phyloP scores from a whole-genome alignment of 2,888 invertebrate species.

The Leucozona laternaria region DNA sequence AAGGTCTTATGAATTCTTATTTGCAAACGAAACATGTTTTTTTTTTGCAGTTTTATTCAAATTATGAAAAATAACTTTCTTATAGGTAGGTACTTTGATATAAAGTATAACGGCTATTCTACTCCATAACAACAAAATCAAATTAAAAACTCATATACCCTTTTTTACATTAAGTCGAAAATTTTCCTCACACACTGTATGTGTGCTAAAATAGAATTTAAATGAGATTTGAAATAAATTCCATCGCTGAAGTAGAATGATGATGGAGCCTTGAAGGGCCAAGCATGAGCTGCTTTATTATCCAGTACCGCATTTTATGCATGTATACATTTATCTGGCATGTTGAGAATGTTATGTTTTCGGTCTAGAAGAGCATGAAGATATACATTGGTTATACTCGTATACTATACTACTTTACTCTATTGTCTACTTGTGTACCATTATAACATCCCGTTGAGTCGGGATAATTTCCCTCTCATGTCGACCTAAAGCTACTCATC shows the following conservation, averaged over 20 bases:
- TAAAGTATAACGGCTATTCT: not conserved
- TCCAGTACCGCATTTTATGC: constrained; percentile 15
- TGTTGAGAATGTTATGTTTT: constrained; percentile 49
- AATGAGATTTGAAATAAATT: constrained; percentile 63
- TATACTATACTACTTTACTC: constrained; percentile 21
- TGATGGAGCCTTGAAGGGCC: constrained; percentile 45
- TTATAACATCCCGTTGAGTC: constrained; percentile 67
- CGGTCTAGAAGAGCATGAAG: constrained; percentile 37
- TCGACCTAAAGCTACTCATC: constrained; percentile 68
- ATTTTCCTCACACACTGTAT: constrained; percentile 31
- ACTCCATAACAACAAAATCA: too few species aligned
- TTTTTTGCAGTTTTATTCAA: too few species aligned
- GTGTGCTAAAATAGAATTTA: constrained; percentile 11
- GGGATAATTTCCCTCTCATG: constrained; percentile 60
- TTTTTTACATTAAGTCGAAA: constrained; percentile 1
- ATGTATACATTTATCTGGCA: constrained; percentile 16
- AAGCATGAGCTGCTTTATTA: constrained; percentile 55
- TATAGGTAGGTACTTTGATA: too few species aligned
- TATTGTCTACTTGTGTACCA: constrained; percentile 20
- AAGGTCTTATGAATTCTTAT: too few species aligned
- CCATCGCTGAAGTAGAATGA: constrained; percentile 34
- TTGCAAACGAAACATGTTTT: too few species aligned
- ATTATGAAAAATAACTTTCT: too few species aligned
- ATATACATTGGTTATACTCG: constrained; percentile 50
- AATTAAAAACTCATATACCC: not conserved